phyloP scores from a whole-genome alignment of 2,888 invertebrate species.

The Unio pictorum region DNA sequence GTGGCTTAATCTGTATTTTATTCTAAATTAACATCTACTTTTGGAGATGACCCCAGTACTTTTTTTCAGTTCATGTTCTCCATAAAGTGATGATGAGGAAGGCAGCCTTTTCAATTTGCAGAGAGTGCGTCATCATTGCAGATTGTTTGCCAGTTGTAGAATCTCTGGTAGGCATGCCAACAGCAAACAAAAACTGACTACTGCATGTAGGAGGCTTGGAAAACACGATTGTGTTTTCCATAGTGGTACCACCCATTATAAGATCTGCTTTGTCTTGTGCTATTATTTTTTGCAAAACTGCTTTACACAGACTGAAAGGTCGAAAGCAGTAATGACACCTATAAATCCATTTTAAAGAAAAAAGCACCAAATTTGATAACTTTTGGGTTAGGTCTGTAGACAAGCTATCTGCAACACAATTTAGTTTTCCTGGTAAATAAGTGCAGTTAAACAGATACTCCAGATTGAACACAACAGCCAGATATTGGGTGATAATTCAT shows the following conservation, averaged over 20 bases:
- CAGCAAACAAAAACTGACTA: background rate
- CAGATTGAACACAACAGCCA: too few relatives aligned
- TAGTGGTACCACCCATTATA: background rate
- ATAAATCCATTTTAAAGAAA: background rate
- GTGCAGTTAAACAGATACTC: too few relatives aligned
- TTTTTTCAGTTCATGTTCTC: constrained; percentile 7
- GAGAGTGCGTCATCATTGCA: background rate
- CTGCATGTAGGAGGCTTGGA: background rate
- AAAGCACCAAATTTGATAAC: background rate
- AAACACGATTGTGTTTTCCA: background rate
- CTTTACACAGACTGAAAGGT: background rate
- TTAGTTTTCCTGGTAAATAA: too few relatives aligned
- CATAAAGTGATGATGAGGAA: constrained; percentile 7
- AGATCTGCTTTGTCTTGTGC: background rate
- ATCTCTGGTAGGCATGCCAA: background rate
- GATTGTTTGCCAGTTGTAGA: background rate
- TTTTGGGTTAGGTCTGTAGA: background rate
- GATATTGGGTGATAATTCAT: too few relatives aligned
- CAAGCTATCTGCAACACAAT: too few relatives aligned
- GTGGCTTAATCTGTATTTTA: too few relatives aligned
- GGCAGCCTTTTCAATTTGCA: constrained; percentile 6
- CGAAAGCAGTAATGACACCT: background rate
- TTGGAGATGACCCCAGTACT: constrained; percentile 7
- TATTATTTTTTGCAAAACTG: background rate
- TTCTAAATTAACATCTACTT: constrained; percentile 1